These are phyloP conservation scores for Plemyria rubiginata DNA, from an alignment of 2,888 invertebrate genomes.

Conservation along the genomic window DNA sequence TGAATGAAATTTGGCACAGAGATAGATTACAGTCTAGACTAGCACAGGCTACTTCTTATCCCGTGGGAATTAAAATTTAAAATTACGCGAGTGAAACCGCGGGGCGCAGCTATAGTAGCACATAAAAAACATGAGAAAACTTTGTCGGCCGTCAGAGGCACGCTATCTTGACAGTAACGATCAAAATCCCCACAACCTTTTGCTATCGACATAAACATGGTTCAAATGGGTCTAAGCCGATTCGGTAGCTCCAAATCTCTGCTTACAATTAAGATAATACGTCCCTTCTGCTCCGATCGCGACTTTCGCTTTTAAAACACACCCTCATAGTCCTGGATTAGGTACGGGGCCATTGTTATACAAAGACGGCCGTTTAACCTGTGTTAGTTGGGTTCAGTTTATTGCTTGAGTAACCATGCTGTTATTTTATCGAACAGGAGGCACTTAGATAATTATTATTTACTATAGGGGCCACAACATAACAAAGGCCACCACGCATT, in stretches of 20 bases:
- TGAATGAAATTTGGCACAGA: too few species aligned
- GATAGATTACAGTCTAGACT: too few species aligned
- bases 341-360: conserved; percentile 33
- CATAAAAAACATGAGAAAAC: too few species aligned
- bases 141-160: background rate
- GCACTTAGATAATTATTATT: conserved; percentile 1
- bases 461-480: conserved; percentile 14
- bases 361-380: conserved; percentile 15
- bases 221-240: conserved; percentile 22
- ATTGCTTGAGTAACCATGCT: conserved; percentile 9
- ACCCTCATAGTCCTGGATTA: conserved; percentile 6
- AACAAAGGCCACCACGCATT: background rate
- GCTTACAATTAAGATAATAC: conserved; percentile 34
- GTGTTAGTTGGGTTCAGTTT: conserved; percentile 23
- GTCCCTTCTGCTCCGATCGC: conserved; percentile 24
- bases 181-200: conserved; percentile 1
- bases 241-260: conserved; percentile 20
- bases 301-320: conserved; percentile 19
- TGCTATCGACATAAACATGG: conserved; percentile 18
- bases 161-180: background rate
- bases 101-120: too few species aligned
- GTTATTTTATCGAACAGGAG: conserved; percentile 11
- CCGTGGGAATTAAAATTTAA: too few species aligned
- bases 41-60: too few species aligned
- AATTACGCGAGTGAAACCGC: too few species aligned